Base-by-base conservation (phyloP, 2,113 vertebrate genomes). In the Illadopsis cleaveri region DNA sequence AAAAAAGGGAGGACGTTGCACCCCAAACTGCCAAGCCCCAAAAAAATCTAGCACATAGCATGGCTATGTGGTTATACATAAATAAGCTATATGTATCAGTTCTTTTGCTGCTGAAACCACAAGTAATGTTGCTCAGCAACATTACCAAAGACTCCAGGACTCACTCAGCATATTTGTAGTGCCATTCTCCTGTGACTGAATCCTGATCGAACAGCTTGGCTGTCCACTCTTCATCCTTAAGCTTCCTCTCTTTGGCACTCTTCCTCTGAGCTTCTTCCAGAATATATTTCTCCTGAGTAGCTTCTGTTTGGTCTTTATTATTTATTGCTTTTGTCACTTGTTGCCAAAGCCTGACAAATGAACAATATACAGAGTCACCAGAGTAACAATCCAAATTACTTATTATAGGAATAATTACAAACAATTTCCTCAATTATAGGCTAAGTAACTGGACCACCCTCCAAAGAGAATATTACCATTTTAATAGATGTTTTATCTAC, bases 301-400 rank as follows among this genome's bases (percentile, higher is more conserved):
- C 99, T 97, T 99, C 99, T 30, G 98, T 99, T 98, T 99, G 99
- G 97, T 99, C 99, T 98, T 99, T 99, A 96, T 98, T 99, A 97
- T 98, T 99, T 98, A 99, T 99, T 93, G 99, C 99, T 92, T 98
- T 98, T 27, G 99, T 99, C 95, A 99, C 99, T 37, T 99, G 99
- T 85, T 99, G 99, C 99, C 99, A 99, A 94, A 99, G 98, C 91
- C 99, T 99, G 95, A 79, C n/a, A 92, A 76, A 86, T 9, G 15
- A 95, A 51, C 37, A 96, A 86, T 16, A 86, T 1, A 64, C 27
- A 91, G 25, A 57, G 24, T 90, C 56, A 95, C 24, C 17, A 88
- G 23, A 45, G 37, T 88, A 57, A 96, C 24, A 47, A 62, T 60
- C 18, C 17, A 16, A 44, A 44, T 44, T 44, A 44, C 42, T 44